A percentile compares a stretch with the other conserved stretches of the same genome.
phyloP scores from a whole-genome alignment of 2,797 vertebrate genomes.

The Sarcophilus harrisii region DNA sequence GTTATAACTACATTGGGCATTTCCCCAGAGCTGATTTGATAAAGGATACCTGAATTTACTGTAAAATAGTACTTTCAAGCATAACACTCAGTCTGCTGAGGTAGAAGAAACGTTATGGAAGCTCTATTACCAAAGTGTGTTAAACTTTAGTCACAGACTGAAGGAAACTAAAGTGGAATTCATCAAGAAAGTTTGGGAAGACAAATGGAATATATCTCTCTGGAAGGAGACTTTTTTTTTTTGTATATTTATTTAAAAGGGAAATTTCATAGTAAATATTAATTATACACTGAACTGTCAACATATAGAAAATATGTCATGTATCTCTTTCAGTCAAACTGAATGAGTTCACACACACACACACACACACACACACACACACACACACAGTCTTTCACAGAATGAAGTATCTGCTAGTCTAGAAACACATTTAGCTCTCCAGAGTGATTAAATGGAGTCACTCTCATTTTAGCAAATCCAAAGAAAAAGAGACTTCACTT shows the following conservation, averaged over 20 bases:
- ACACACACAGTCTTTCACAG: conserved; percentile 40
- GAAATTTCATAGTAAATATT: conserved; percentile 42
- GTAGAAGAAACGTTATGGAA: conserved; percentile 23
- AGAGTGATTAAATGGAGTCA: conserved; percentile 39
- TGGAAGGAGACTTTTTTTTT: background rate
- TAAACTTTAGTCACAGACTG: background rate
- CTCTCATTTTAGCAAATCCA: conserved; percentile 52
- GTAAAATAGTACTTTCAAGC: conserved; percentile 16
- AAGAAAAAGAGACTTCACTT: conserved; percentile 41
- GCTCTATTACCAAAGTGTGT: conserved; percentile 22
- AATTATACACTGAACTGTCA: background rate
- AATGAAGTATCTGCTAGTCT: conserved; percentile 37
- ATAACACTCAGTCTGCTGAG: conserved; percentile 22
- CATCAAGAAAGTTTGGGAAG: background rate
- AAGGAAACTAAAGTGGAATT: background rate
- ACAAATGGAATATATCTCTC: background rate
- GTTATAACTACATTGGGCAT: background rate
- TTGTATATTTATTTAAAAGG: conserved; percentile 33
- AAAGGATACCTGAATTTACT: conserved; percentile 21
- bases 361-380: background rate
- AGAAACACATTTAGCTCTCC: conserved; percentile 40
- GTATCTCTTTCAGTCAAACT: background rate
- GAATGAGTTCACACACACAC: background rate
- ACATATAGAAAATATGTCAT: conserved; percentile 25
- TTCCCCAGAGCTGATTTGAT: conserved; percentile 52